phyloP scores from a whole-genome alignment of 1,140 invertebrate genomes.

The Aphelinus certus region DNA sequence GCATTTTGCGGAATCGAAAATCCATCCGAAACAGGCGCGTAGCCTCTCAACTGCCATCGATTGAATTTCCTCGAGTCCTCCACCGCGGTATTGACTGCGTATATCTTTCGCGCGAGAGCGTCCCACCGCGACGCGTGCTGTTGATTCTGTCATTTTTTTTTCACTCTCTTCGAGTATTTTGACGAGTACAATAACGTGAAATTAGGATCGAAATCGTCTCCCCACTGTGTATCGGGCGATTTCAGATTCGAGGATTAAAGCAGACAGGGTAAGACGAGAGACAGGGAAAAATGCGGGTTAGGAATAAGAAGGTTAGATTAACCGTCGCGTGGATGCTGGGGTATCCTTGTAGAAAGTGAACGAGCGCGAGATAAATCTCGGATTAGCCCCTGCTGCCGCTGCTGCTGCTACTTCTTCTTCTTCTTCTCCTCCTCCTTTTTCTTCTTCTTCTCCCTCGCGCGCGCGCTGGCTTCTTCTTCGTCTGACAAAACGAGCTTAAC shows the following conservation, averaged over 20 bases:
- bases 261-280: neutral
- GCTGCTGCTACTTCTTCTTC: slow-evolving; percentile 36
- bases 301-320: slow-evolving; percentile 19
- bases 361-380: slow-evolving; percentile 60
- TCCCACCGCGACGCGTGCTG: too few species aligned
- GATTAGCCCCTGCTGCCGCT: slow-evolving; percentile 55
- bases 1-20: too few species aligned
- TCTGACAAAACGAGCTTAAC: slow-evolving; percentile 56
- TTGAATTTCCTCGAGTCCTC: too few species aligned
- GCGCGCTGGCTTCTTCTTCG: slow-evolving; percentile 31
- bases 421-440: slow-evolving; percentile 41
- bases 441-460: slow-evolving; percentile 31
- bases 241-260: neutral
- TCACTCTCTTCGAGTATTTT: too few species aligned
- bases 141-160: too few species aligned
- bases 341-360: neutral
- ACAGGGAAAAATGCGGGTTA: slow-evolving; percentile 34
- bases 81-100: too few species aligned
- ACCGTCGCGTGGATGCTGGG: slow-evolving; percentile 1
- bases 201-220: too few species aligned
- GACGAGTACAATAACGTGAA: too few species aligned
- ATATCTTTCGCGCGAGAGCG: too few species aligned
- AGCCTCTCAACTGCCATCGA: too few species aligned
- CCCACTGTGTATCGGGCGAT: too few species aligned
- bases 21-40: too few species aligned